Percentiles rank a stretch among this genome's conserved stretches.
Evolutionary conservation across 2,888 invertebrate species (phyloP).

Genomic region (Tipula confusa): DNA sequence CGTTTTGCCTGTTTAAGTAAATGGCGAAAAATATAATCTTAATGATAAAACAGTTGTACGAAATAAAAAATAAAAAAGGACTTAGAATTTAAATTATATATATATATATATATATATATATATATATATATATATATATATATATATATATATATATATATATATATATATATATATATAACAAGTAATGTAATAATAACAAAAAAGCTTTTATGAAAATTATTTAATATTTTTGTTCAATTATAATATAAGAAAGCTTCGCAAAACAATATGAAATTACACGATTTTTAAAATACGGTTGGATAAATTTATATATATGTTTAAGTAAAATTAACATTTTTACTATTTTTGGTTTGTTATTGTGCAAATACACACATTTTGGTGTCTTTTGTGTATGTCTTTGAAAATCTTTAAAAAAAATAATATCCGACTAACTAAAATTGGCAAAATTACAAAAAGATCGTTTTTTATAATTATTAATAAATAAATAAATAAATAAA

Average conservation of each 20-base stretch:
- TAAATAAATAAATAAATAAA: too few species aligned
- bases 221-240: constrained; percentile 9
- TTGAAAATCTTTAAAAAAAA: background rate
- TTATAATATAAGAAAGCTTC: background rate
- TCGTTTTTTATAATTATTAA: too few species aligned
- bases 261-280: background rate
- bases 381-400: too few species aligned
- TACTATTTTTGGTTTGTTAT: background rate
- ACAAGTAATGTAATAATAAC: background rate
- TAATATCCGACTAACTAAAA: background rate
- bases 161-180: too few species aligned
- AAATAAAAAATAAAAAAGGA: background rate
- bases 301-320: background rate
- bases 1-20: background rate
- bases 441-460: too few species aligned
- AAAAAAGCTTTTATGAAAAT: constrained; percentile 5
- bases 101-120: too few species aligned
- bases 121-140: too few species aligned
- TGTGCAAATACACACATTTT: too few species aligned
- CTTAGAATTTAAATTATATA: background rate
- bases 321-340: background rate
- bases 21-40: background rate
- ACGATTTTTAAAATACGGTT: background rate
- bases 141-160: too few species aligned
- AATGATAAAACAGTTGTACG: background rate